Evolutionary conservation across 2,113 vertebrate species (phyloP).

Genomic region (Chauna torquata): DNA sequence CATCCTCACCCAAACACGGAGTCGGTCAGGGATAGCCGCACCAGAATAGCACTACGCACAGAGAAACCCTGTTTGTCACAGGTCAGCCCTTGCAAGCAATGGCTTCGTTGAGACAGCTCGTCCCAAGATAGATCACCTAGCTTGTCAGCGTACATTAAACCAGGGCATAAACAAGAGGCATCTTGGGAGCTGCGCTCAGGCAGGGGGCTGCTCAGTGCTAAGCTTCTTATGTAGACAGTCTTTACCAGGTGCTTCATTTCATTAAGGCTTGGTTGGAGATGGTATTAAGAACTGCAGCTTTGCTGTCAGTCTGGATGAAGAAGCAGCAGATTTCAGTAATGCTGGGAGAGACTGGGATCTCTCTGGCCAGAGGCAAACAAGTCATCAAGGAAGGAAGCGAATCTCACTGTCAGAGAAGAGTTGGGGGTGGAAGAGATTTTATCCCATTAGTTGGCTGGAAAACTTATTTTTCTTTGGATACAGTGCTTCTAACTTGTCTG

Average conservation of each 20-base stretch:
- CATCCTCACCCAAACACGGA: background rate
- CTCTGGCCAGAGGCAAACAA: slow-evolving; percentile 1
- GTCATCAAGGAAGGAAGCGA: background rate
- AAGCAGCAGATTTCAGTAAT: slow-evolving; percentile 1
- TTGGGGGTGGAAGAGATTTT: background rate
- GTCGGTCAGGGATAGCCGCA: background rate
- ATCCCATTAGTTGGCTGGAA: background rate
- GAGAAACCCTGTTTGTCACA: background rate
- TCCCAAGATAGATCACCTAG: background rate
- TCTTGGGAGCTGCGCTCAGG: background rate
- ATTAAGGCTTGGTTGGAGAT: slow-evolving; percentile 52
- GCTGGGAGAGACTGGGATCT: background rate
- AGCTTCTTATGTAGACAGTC: slow-evolving; percentile 60
- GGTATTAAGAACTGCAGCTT: slow-evolving; percentile 59
- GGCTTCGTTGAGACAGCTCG: background rate
- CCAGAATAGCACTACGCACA: background rate
- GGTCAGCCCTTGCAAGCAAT: background rate
- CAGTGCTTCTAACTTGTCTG: background rate
- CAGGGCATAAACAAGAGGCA: slow-evolving; percentile 4
- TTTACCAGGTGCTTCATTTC: slow-evolving; percentile 64
- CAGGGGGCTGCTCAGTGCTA: slow-evolving; percentile 19
- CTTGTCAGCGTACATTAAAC: background rate
- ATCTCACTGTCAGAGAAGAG: background rate
- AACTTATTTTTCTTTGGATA: background rate
- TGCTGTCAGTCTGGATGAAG: slow-evolving; percentile 43